Base-by-base conservation (phyloP, 1,140 invertebrate species). In the Tenebrio molitor region DNA sequence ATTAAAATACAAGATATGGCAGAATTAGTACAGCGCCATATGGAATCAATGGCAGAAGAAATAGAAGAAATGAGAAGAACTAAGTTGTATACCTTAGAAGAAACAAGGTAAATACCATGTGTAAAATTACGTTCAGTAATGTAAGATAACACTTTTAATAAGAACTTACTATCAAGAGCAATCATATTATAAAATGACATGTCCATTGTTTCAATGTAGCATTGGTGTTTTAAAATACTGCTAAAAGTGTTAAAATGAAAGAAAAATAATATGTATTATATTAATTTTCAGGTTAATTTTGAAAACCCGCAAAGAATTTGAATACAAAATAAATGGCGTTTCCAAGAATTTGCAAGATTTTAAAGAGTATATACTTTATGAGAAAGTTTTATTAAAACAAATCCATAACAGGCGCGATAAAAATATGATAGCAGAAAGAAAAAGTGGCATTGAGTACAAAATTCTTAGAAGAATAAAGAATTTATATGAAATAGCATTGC, bases 311-410 rank as follows among this genome's bases (percentile, higher is more conserved):
- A 76, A 68, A 66, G 25, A 76, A 29, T 77, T 77, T 23, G 77
- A 79, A 64, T 70, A 73, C 33, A 78, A 78, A 70, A 76, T 79
- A 8, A 73, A 77, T 64, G 75, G 72, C 10, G 34, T 74, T 4
- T 53, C 70, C n/a, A 79, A 76, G 64, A 74, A 74, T 58, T 14
- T 78, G 8, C 19, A 78, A 33, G 74, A 76, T 63, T 80, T 74
- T 39, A 72, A 68, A 6, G 71, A 74, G 21, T 77, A 77, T 10
- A 80, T 79, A 58, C 29, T 73, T 7, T 76, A 78, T 23, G 79
- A 80, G 66, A 71, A 69, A 44, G 14, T 29, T 8, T 34, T 80
- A 39, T 33, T 80, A 10, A 73, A 73, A 62, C 64, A 77, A 16
- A 66, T 79, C 8, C 44, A 69, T 36, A 66, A 58, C 15, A 23